phyloP scores from a whole-genome alignment of 2,888 invertebrate genomes.

The Philaethria dido region DNA sequence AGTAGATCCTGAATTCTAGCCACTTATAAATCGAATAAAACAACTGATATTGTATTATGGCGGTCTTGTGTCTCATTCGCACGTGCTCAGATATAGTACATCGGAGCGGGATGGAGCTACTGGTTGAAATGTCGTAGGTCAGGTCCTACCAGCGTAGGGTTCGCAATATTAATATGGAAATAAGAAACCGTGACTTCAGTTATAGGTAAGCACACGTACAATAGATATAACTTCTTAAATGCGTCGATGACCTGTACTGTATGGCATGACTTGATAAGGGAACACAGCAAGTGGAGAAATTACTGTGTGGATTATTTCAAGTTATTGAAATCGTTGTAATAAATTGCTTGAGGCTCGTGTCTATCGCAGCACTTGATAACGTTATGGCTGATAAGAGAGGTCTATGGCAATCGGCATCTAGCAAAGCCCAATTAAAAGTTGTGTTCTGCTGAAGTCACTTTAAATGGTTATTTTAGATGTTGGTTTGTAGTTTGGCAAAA shows the following conservation, averaged over 20 bases:
- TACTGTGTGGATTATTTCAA: constrained; percentile 55
- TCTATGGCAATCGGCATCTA: background rate
- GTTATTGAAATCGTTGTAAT: constrained; percentile 50
- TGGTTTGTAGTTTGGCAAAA: too few species aligned
- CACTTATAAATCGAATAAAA: constrained; percentile 79
- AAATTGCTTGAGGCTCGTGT: constrained; percentile 39
- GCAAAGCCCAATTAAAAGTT: constrained; percentile 10
- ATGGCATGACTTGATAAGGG: constrained; percentile 70
- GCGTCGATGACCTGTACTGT: constrained; percentile 66
- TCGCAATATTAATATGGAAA: constrained; percentile 82
- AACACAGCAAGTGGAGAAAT: constrained; percentile 55
- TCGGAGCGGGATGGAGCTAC: constrained; percentile 61
- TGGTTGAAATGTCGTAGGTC: constrained; percentile 83
- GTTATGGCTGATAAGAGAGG: constrained; percentile 25
- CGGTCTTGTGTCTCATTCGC: constrained; percentile 61
- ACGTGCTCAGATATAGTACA: constrained; percentile 45
- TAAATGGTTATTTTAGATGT: background rate
- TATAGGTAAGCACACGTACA: constrained; percentile 67
- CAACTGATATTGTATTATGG: constrained; percentile 79
- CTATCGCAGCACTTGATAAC: constrained; percentile 29
- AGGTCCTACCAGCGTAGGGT: constrained; percentile 79
- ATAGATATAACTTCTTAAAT: constrained; percentile 71
- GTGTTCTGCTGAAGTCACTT: background rate
- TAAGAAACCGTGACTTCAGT: constrained; percentile 78
- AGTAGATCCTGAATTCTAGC: constrained; percentile 67